These are phyloP conservation scores for Apamea anceps DNA, from an alignment of 2,888 invertebrate genomes.

Conservation along the genomic window DNA sequence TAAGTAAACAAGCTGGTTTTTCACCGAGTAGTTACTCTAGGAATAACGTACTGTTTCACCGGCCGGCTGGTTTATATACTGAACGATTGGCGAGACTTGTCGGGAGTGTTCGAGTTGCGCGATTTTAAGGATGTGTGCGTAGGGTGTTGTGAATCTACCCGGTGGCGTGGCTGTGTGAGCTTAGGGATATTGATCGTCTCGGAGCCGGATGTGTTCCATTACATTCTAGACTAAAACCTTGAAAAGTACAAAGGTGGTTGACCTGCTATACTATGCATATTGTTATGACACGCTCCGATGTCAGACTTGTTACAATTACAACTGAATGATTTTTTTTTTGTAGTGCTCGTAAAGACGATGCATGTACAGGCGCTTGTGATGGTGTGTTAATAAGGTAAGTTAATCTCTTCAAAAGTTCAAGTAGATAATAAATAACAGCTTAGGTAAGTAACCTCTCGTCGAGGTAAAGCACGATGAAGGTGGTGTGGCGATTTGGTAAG, in stretches of 20 bases:
- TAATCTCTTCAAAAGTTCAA: too few species aligned
- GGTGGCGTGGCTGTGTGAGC: slow-evolving; percentile 22
- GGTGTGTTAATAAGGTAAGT: too few species aligned
- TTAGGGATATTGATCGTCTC: slow-evolving; percentile 58
- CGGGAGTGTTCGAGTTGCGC: slow-evolving; percentile 64
- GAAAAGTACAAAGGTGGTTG: slow-evolving; percentile 30
- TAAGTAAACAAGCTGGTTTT: slow-evolving; percentile 45
- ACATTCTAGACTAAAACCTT: slow-evolving; percentile 52
- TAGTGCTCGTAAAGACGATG: not conserved
- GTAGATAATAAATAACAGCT: too few species aligned
- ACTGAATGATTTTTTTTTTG: slow-evolving; percentile 11
- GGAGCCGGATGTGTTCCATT: slow-evolving; percentile 48
- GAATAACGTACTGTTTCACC: slow-evolving; percentile 63
- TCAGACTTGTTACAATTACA: not conserved
- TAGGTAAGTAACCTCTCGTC: too few species aligned
- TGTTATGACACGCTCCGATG: slow-evolving; percentile 18
- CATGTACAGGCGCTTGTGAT: too few species aligned
- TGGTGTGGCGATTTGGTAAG: too few species aligned
- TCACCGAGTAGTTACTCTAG: slow-evolving; percentile 51
- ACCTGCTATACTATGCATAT: not conserved
- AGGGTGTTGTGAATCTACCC: slow-evolving; percentile 1
- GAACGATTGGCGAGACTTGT: slow-evolving; percentile 66
- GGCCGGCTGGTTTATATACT: slow-evolving; percentile 75
- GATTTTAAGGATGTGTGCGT: slow-evolving; percentile 24
- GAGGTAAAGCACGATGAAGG: too few species aligned